Evolutionary conservation across 1,140 invertebrate species (phyloP).

Genomic region (Idris sp.): DNA sequence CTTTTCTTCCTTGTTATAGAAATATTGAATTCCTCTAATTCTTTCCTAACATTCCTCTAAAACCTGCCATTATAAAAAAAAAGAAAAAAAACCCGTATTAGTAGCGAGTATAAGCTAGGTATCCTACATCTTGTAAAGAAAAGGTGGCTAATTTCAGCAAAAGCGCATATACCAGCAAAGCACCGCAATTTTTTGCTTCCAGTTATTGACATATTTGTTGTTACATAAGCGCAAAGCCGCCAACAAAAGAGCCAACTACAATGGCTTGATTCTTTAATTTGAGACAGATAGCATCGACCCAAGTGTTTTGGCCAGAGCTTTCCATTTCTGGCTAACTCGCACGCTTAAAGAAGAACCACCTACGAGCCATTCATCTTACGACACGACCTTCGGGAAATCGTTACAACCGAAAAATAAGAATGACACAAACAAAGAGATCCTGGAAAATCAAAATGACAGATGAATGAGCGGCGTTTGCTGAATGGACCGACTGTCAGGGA

Average conservation of each 20-base stretch:
- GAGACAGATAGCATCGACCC: slow-evolving; percentile 16
- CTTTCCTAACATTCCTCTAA: too few species aligned
- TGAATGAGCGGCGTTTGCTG: slow-evolving; percentile 35
- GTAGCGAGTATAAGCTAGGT: too few species aligned
- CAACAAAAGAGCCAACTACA: slow-evolving; percentile 1
- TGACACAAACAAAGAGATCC: slow-evolving; percentile 10
- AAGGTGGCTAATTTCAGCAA: too few species aligned
- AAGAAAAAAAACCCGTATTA: too few species aligned
- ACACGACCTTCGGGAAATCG: slow-evolving; percentile 34
- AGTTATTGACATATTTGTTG: too few species aligned
- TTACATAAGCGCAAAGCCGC: slow-evolving; percentile 18
- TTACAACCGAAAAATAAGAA: slow-evolving; percentile 7
- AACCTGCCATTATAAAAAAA: too few species aligned
- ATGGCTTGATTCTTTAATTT: slow-evolving; percentile 28
- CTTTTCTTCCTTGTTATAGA: too few species aligned
- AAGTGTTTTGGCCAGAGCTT: slow-evolving; percentile 15
- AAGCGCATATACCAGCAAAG: too few species aligned
- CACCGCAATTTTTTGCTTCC: too few species aligned
- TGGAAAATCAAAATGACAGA: slow-evolving; percentile 48
- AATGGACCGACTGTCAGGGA: slow-evolving; percentile 25
- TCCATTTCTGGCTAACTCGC: slow-evolving; percentile 41
- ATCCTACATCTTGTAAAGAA: too few species aligned
- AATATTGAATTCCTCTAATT: too few species aligned
- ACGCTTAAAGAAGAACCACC: slow-evolving; percentile 32
- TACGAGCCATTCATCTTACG: slow-evolving; percentile 32